These are phyloP conservation scores for Leptosomus discolor DNA, from an alignment of 2,113 vertebrate species.

Conservation along the genomic window DNA sequence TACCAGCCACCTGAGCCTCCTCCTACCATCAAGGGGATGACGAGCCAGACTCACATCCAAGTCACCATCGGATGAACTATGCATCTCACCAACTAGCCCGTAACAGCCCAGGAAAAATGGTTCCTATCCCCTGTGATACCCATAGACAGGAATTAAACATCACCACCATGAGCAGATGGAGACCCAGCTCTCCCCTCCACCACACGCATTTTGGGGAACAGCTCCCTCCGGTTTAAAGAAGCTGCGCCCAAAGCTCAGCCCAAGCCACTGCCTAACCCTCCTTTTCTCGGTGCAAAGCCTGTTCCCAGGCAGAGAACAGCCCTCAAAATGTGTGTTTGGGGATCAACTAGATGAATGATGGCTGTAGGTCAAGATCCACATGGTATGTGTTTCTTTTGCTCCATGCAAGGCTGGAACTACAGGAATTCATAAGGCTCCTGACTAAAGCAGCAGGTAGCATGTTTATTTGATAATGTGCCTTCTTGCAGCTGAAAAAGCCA, in stretches of 20 bases:
- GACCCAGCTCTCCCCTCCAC: neutral
- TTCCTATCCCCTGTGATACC: neutral
- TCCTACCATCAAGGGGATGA: neutral
- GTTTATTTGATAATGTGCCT: neutral
- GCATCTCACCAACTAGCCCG: neutral
- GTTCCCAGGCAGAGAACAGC: neutral
- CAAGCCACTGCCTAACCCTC: neutral
- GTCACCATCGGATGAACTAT: fast-evolving
- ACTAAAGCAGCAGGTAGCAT: neutral
- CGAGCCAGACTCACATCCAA: neutral
- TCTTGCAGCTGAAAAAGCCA: neutral
- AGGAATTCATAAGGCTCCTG: neutral
- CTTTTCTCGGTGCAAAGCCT: neutral
- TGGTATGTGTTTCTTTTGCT: fast-evolving
- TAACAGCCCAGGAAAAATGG: neutral
- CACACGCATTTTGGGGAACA: neutral
- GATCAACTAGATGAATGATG: neutral
- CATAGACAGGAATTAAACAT: neutral
- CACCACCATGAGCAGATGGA: fast-evolving
- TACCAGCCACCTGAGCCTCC: neutral
- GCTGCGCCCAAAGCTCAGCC: neutral
- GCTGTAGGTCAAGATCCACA: neutral
- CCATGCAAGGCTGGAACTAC: neutral
- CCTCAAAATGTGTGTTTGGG: neutral
- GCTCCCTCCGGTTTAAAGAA: neutral